Conservation (phyloP, 2,888 invertebrate species). For the Panorpa germanica region DNA sequence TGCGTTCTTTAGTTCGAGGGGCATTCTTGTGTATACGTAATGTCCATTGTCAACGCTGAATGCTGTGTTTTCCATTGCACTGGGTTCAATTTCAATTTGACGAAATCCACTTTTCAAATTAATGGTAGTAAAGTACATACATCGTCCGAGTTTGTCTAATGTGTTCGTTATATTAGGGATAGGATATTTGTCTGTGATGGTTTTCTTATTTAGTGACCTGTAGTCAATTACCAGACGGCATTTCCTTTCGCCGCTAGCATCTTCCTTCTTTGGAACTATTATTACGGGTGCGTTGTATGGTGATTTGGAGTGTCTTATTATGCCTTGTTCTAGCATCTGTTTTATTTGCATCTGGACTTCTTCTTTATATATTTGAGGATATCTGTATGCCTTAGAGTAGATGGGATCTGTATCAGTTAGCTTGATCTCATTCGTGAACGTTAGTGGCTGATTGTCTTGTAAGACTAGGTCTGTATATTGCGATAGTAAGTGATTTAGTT, state of each 20-base stretch:
- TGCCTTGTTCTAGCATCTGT: slow-evolving; percentile 13
- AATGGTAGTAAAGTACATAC: slow-evolving; percentile 12
- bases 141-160: slow-evolving; percentile 11
- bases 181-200: slow-evolving; percentile 11
- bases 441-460: slow-evolving; percentile 1
- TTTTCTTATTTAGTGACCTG: slow-evolving; percentile 10
- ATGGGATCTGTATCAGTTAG: slow-evolving; percentile 11
- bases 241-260: slow-evolving; percentile 11
- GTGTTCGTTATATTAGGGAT: slow-evolving; percentile 14
- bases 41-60: slow-evolving; percentile 11
- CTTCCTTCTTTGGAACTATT: slow-evolving; percentile 11
- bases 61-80: slow-evolving; percentile 13
- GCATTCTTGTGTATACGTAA: no score
- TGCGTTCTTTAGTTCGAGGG: no score
- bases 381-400: slow-evolving; percentile 11
- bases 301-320: slow-evolving; percentile 11
- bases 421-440: slow-evolving; percentile 11
- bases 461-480: slow-evolving; percentile 8
- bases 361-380: slow-evolving; percentile 11
- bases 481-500: no score
- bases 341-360: slow-evolving; percentile 12
- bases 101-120: slow-evolving; percentile 14
- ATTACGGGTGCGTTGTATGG: slow-evolving; percentile 13
- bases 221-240: slow-evolving; percentile 12
- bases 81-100: slow-evolving; percentile 13